Evolutionary conservation across 2,797 vertebrate genomes (phyloP).

Genomic region (Hydrolagus colliei): DNA sequence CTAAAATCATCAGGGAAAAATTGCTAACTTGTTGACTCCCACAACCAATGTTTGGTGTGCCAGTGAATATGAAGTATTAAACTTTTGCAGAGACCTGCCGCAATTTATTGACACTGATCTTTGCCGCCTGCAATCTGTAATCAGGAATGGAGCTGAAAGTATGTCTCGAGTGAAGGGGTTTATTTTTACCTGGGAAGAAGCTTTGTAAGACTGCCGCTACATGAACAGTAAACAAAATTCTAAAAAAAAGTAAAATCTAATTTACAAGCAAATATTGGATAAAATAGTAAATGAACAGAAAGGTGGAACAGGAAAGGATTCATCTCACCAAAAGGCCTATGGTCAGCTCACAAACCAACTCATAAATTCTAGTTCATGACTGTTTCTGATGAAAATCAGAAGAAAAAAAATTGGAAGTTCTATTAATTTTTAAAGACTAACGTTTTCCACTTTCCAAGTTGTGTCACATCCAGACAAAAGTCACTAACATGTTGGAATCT

Average conservation of each 20-base stretch:
- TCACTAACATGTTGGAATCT: no score
- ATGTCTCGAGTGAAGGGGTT: background rate
- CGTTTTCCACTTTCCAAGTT: no score
- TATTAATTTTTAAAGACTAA: no score
- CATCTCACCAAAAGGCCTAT: background rate
- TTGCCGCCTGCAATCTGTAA: background rate
- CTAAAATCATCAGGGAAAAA: background rate
- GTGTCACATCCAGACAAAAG: no score
- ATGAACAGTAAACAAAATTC: background rate
- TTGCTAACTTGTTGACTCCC: background rate
- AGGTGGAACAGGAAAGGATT: background rate
- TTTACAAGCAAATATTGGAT: constrained; percentile 8
- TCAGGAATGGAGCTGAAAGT: background rate
- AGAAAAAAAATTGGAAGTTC: no score
- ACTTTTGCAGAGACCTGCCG: constrained; percentile 7
- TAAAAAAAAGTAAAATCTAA: background rate
- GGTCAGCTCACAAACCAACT: no score
- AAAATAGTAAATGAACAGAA: background rate
- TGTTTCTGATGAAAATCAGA: no score
- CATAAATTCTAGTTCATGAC: no score
- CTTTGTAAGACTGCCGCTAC: background rate
- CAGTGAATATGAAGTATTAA: background rate
- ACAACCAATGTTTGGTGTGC: background rate
- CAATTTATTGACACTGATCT: constrained; percentile 1
- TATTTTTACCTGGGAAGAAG: background rate